Evolutionary conservation across 1,140 invertebrate species (phyloP), one percentile per base, ranked within the genome.

Genomic region (Polyergus mexicanus): DNA sequence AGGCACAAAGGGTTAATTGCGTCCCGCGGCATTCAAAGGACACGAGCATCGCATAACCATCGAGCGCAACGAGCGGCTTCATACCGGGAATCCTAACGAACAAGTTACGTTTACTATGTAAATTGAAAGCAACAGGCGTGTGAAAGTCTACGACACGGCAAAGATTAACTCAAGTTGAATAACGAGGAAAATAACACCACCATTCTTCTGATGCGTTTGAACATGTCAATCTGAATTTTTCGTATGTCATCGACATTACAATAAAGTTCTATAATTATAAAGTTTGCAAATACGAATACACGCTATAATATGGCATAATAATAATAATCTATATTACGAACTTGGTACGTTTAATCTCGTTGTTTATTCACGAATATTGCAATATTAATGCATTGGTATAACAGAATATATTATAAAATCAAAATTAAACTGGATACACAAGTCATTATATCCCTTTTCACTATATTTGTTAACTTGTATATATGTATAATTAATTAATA

Each of bases 1-100:
- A 38, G 63, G 63, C 63, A 63, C 77, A 80, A 80, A 80, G 77
- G 51, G 65, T 80, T 80, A 80, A 80, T 80, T 80, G 77, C 65
- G 22, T 19, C 51, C 65, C 32, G 10, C 8, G 35, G 32, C 47
- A 16, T 28, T 69, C 65, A 80, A 80, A 80, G 77, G 63, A 56
- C 58, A 41, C 41, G 22, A 69, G 77, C 51, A 68, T 69, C 76
- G 32, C 63, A 69, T 80, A 80, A 80, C 63, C 16, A 80, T 80
- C 47, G 63, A 80, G 22, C 65, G 75, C 75, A 77, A 77, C 58
- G 60, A 47, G 28, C 44, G 75, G 41, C 60, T 78, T 78, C 75
- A 78, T 78, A 78, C 60, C 28, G n/a, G n/a, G 19, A 66, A 65
- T 78, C 44, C 75, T 54, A 78, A 78, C 60, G 62, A 78, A 78